Evolutionary conservation across 2,113 vertebrate species (phyloP).

Genomic region (Anhinga rufa): DNA sequence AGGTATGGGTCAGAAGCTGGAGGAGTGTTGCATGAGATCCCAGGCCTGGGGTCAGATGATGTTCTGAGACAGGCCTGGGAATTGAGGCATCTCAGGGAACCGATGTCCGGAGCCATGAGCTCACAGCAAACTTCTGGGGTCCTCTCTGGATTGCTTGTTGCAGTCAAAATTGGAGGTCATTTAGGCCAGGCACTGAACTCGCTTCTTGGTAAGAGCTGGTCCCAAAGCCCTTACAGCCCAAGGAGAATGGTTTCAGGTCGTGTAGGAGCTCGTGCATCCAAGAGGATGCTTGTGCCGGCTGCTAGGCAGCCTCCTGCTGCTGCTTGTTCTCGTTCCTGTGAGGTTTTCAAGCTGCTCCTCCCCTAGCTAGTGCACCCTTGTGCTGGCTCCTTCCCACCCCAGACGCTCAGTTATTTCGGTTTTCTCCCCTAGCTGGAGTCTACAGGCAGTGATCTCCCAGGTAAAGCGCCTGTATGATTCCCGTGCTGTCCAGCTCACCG

Average conservation of each 20-base stretch:
- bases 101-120: not conserved
- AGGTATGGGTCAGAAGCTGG: not conserved
- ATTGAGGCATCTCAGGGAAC: not conserved
- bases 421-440: not conserved
- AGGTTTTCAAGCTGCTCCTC: not conserved
- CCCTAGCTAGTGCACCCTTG: not conserved
- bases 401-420: not conserved
- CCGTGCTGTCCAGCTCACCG: fast-evolving
- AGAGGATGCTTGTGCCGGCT: not conserved
- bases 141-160: not conserved
- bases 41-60: not conserved
- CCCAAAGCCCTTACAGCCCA: not conserved
- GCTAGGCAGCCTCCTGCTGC: not conserved
- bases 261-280: not conserved
- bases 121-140: not conserved
- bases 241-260: fast-evolving
- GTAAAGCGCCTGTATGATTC: not conserved
- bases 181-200: not conserved
- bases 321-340: not conserved
- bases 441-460: not conserved
- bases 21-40: not conserved
- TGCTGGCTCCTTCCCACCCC: not conserved
- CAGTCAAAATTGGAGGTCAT: not conserved
- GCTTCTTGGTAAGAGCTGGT: not conserved
- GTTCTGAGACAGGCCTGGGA: not conserved